Evolutionary conservation across 2,888 invertebrate species (phyloP).

Genomic region (Andrena camellia): DNA sequence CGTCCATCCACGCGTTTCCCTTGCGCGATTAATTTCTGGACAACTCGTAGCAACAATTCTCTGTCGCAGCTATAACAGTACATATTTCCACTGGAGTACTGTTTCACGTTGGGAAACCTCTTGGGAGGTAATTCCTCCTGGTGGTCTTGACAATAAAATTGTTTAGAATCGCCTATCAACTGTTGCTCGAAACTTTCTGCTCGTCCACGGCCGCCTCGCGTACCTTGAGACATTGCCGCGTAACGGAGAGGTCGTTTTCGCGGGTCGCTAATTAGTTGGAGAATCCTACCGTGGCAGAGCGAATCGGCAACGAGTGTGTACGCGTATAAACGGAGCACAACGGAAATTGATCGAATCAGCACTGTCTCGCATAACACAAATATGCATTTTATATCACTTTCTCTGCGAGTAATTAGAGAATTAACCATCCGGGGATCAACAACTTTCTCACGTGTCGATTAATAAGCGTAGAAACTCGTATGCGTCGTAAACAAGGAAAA

Average conservation of each 20-base stretch:
- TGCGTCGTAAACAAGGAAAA: too few relatives aligned
- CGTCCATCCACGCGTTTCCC: conserved; percentile 32
- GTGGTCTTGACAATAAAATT: neutral
- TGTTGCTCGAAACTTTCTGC: too few relatives aligned
- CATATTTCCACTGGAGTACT: too few relatives aligned
- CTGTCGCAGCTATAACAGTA: neutral
- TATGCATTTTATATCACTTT: conserved; percentile 30
- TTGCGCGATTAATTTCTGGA: conserved; percentile 46
- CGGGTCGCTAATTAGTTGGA: conserved; percentile 14
- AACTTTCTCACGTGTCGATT: conserved; percentile 12
- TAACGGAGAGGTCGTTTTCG: neutral
- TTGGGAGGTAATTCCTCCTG: too few relatives aligned
- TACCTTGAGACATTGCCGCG: conserved; percentile 16
- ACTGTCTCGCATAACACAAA: neutral
- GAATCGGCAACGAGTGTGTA: neutral
- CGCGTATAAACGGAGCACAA: too few relatives aligned
- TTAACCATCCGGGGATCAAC: neutral
- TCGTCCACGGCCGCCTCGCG: too few relatives aligned
- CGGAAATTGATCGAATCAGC: neutral
- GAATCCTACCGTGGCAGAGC: conserved; percentile 3
- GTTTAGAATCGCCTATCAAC: neutral
- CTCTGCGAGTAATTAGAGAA: conserved; percentile 35
- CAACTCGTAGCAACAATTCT: conserved; percentile 34
- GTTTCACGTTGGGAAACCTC: too few relatives aligned
- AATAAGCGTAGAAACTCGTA: conserved; percentile 1